Evolutionary conservation across 2,113 vertebrate genomes (phyloP).

Genomic region (Vicugna pacos): DNA sequence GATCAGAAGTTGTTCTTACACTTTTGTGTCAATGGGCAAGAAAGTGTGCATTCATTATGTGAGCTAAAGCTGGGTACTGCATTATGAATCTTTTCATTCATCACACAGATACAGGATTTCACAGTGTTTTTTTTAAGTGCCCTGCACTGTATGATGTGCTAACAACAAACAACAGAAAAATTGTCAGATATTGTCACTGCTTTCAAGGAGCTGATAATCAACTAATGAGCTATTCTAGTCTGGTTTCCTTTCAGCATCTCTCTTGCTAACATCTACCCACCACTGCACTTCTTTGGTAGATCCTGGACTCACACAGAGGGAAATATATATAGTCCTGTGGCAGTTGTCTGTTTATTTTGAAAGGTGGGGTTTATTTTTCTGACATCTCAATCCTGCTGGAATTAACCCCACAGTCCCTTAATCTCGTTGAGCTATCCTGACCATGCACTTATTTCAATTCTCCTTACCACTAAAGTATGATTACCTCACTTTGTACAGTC

Average conservation of each 20-base stretch:
- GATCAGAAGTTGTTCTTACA: neutral
- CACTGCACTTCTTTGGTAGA: neutral
- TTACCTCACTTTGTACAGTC: neutral
- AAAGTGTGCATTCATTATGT: neutral
- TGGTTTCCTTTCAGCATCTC: neutral
- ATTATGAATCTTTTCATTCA: slow-evolving; percentile 3
- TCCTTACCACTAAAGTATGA: neutral
- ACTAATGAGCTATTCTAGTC: neutral
- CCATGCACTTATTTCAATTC: neutral
- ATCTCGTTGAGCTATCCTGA: neutral
- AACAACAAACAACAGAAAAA: neutral
- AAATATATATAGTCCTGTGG: neutral
- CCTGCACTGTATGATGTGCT: neutral
- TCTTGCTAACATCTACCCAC: neutral
- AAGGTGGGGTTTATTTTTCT: neutral
- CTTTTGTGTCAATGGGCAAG: neutral
- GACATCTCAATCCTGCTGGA: neutral
- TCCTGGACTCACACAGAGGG: neutral
- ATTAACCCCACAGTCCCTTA: neutral
- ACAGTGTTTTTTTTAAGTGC: neutral
- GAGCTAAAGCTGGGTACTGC: neutral
- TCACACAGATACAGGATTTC: neutral
- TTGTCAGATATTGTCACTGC: neutral
- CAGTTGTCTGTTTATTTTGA: neutral
- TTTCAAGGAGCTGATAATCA: neutral